Evolutionary conservation across 2,797 vertebrate species (phyloP).

Genomic region (Poeciliopsis presidionis): DNA sequence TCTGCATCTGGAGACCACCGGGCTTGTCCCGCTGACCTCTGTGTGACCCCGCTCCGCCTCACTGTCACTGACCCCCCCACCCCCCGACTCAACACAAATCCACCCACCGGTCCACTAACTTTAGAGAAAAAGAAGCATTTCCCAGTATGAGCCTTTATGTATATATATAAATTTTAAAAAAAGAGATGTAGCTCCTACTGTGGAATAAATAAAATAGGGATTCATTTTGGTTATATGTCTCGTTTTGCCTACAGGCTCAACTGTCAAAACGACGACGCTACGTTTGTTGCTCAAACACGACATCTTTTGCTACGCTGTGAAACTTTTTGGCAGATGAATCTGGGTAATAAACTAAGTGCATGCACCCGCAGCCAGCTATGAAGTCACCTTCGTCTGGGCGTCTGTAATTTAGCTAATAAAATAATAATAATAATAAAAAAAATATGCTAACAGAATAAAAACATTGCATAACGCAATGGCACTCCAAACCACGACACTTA

Average conservation of each 20-base stretch:
- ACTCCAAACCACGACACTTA: background rate
- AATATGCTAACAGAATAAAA: background rate
- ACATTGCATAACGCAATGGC: background rate
- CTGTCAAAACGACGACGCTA: conserved; percentile 9
- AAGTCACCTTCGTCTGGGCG: background rate
- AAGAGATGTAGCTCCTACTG: conserved; percentile 1
- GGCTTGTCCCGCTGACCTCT: conserved; percentile 61
- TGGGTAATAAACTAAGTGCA: background rate
- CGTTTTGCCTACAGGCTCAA: background rate
- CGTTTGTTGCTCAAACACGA: background rate
- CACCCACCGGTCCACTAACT: conserved; percentile 14
- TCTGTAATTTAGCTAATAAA: background rate
- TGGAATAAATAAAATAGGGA: background rate
- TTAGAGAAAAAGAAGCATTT: background rate
- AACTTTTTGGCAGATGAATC: background rate
- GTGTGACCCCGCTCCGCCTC: conserved; percentile 70
- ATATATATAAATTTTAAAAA: background rate
- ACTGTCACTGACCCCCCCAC: conserved; percentile 56
- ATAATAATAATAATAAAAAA: background rate
- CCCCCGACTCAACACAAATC: conserved; percentile 47
- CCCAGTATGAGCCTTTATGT: background rate
- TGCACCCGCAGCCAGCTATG: background rate
- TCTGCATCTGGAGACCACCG: conserved; percentile 72
- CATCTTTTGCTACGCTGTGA: background rate
- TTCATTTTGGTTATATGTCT: conserved; percentile 26